These are phyloP conservation scores for Agapetus fuscipes DNA, from an alignment of 2,888 invertebrate genomes.

Conservation along the genomic window DNA sequence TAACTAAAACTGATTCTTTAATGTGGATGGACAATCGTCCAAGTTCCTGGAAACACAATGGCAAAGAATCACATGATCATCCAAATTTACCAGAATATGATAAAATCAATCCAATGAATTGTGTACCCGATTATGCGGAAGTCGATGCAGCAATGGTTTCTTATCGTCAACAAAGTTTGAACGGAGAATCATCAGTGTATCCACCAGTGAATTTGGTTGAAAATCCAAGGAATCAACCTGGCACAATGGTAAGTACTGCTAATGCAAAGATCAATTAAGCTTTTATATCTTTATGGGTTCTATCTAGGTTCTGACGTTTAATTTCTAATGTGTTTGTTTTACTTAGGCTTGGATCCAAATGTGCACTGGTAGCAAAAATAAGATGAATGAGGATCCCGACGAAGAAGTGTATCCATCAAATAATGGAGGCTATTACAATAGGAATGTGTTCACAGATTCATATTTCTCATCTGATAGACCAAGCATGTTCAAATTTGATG, in stretches of 20 bases:
- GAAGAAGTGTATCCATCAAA: slow-evolving; percentile 55
- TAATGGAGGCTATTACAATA: slow-evolving; percentile 57
- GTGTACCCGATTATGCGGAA: slow-evolving; percentile 57
- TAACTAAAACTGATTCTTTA: slow-evolving; percentile 45
- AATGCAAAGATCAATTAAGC: too few species aligned
- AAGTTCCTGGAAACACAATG: slow-evolving; percentile 38
- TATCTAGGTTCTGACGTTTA: too few species aligned
- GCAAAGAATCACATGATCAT: slow-evolving; percentile 17
- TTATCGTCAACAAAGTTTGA: slow-evolving; percentile 41
- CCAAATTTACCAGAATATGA: slow-evolving; percentile 34
- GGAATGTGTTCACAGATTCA: slow-evolving; percentile 66
- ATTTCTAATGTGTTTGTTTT: too few species aligned
- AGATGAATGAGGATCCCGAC: slow-evolving; percentile 32
- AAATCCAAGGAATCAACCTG: slow-evolving; percentile 47
- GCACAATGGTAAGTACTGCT: slow-evolving; percentile 48
- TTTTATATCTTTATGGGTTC: too few species aligned
- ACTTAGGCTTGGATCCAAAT: slow-evolving; percentile 19
- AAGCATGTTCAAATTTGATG: slow-evolving; percentile 32
- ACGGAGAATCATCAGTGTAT: slow-evolving; percentile 67
- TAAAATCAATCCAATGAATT: slow-evolving; percentile 34
- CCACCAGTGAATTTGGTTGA: slow-evolving; percentile 73
- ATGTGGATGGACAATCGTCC: slow-evolving; percentile 50
- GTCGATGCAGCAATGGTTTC: slow-evolving; percentile 48
- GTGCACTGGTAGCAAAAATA: slow-evolving; percentile 19
- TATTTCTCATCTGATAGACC: slow-evolving; percentile 50